These are phyloP conservation scores for Coracias cyanogaster DNA, from an alignment of 2,797 vertebrate species.

Conservation along the genomic window DNA sequence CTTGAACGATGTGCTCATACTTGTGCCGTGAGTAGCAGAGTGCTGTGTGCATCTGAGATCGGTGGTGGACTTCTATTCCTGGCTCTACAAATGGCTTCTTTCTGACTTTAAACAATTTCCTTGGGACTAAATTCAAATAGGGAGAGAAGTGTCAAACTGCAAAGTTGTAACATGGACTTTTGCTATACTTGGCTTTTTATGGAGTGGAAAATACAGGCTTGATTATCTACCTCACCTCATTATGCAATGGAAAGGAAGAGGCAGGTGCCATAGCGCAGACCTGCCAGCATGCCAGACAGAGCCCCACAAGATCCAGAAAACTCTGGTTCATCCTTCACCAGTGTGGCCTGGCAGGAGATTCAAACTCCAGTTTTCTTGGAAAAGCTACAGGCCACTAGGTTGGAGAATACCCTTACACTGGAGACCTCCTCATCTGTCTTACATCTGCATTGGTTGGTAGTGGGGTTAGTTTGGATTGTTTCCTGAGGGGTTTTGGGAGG, in stretches of 20 bases:
- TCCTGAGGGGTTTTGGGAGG: neutral
- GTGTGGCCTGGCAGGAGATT: neutral
- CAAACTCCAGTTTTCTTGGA: neutral
- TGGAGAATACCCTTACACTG: neutral
- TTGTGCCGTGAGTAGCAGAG: neutral
- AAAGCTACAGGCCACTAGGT: neutral
- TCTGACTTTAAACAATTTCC: neutral
- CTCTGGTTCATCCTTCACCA: neutral
- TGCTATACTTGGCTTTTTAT: neutral
- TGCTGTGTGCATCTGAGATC: neutral
- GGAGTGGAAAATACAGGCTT: neutral
- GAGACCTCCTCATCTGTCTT: neutral
- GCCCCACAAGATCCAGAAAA: neutral
- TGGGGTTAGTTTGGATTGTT: fast-evolving
- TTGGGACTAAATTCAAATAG: neutral
- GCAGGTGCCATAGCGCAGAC: neutral
- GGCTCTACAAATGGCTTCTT: neutral
- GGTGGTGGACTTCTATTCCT: neutral
- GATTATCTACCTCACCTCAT: fast-evolving
- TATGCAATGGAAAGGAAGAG: neutral
- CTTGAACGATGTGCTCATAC: fast-evolving
- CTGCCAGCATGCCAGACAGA: fast-evolving
- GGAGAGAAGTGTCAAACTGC: neutral
- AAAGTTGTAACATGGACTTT: neutral
- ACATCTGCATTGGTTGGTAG: neutral